phyloP scores from a whole-genome alignment of 2,888 invertebrate genomes.

The Andrena bucephala region DNA sequence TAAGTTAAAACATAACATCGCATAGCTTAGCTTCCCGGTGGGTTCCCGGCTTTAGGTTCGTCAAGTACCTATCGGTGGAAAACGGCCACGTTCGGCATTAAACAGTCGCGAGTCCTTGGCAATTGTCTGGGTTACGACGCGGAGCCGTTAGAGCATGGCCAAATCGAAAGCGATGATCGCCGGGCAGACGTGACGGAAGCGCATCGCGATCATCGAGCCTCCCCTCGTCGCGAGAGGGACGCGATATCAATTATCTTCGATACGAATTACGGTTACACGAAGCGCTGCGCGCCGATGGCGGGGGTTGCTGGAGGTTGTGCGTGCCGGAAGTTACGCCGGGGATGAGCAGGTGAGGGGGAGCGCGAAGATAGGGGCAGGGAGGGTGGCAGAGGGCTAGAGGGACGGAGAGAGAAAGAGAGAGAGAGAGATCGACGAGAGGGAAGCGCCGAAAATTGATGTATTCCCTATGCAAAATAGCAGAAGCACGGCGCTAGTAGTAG shows the following conservation, averaged over 20 bases:
- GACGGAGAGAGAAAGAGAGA: slow-evolving; percentile 23
- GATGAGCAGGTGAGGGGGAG: slow-evolving; percentile 21
- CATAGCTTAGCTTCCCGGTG: no score
- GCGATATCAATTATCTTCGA: slow-evolving; percentile 79
- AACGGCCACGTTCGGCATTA: not conserved
- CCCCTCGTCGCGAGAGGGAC: not conserved
- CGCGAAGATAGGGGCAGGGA: slow-evolving; percentile 28
- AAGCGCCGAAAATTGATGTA: slow-evolving; percentile 82
- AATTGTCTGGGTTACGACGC: slow-evolving; percentile 46
- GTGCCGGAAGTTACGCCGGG: slow-evolving; percentile 64
- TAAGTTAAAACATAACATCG: no score
- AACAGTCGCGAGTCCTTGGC: slow-evolving; percentile 27
- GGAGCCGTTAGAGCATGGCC: slow-evolving; percentile 13
- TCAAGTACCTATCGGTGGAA: not conserved
- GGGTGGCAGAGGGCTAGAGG: not conserved
- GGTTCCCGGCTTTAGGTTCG: not conserved
- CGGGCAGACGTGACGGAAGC: slow-evolving; percentile 19
- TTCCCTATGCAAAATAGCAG: slow-evolving; percentile 82
- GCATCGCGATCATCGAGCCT: not conserved
- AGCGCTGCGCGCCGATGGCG: slow-evolving; percentile 36
- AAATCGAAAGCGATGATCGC: slow-evolving; percentile 54
- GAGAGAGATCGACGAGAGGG: slow-evolving; percentile 60
- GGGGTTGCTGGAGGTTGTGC: slow-evolving; percentile 60
- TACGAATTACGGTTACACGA: slow-evolving; percentile 75
- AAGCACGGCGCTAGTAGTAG: slow-evolving; percentile 78